Base-by-base conservation (phyloP, 2,888 invertebrate species). In the Drosophila anceps region DNA sequence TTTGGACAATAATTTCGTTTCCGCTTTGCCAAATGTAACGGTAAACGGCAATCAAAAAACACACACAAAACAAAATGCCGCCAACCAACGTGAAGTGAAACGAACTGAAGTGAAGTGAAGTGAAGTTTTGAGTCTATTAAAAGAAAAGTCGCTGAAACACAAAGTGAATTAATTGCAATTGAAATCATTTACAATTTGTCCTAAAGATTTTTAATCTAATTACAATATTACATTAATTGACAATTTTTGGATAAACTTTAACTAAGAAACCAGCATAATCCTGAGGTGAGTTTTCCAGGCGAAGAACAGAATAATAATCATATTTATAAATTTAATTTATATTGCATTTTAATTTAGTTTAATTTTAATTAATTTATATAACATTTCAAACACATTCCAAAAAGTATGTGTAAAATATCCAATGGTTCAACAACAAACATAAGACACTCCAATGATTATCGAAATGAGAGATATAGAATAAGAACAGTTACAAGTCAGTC, bases 1-100 rank as follows among this genome's bases (percentile, higher is more conserved):
- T 81, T 82, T 77, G 82, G 37, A 80, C 89, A 81, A 84, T 85
- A 84, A 83, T 79, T 84, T 86, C 58, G 69, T 50, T 75, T 84
- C 84, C 84, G 84, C 65, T 68, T 69, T 37, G 65, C 62, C 67
- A 78, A 78, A 57, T 77, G 71, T 64, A 60, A 58, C 79, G 68
- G 44, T 44, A 66, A 53, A 63, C 18, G 59, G 48, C 48, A 37
- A 43, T 57, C n/a, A 44, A 44, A 29, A 53, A 66, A 58, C 13
- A 24, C 31, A 46, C 37, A 53, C 44, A 65, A 80, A 55, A 46
- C 35, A 54, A 54, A 54, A 35, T 76, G 81, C 57, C 64, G 58
- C 31, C 61, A 37, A 48, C 66, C 70, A 81, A 57, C 57, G 37
- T 50, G n/a, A 37, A 37, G 9, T 6, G 15, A 54, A 24, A 24